A percentile compares a stretch with the other conserved stretches of the same genome.
Evolutionary conservation across 2,113 vertebrate genomes (phyloP).

Genomic region (Anser cygnoides): DNA sequence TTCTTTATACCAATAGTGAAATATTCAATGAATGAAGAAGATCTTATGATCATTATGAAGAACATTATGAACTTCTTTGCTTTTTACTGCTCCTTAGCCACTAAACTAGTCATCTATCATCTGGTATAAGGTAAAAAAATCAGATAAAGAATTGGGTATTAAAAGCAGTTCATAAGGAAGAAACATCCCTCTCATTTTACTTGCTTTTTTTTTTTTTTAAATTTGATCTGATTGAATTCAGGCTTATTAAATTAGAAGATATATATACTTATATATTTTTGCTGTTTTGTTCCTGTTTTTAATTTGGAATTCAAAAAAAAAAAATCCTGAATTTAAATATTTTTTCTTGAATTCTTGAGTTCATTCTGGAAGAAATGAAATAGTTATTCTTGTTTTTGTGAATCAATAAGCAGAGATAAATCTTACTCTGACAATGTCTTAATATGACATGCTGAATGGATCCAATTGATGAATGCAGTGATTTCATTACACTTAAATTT

Average conservation of each 20-base stretch:
- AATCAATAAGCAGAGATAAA: not conserved
- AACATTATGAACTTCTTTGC: not conserved
- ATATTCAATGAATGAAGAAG: not conserved
- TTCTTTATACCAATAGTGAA: not conserved
- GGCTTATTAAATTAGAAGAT: not conserved
- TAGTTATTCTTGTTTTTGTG: not conserved
- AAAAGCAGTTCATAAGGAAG: not conserved
- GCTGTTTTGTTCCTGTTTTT: not conserved
- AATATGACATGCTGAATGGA: not conserved
- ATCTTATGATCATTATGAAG: not conserved
- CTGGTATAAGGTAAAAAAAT: not conserved
- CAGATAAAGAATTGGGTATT: not conserved
- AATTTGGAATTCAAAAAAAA: not conserved
- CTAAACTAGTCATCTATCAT: not conserved
- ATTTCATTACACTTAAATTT: not conserved
- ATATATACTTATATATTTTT: not conserved
- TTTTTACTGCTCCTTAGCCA: not conserved
- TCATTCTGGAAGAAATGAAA: not conserved
- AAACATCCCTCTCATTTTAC: not conserved
- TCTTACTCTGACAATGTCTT: not conserved
- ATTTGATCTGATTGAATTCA: not conserved
- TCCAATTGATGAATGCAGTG: not conserved
- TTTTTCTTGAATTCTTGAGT: not conserved
- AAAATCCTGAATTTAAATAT: not conserved
- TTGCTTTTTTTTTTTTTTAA: not conserved